Evolutionary conservation across 2,797 vertebrate genomes (phyloP).

Genomic region (Tragopan temminckii): DNA sequence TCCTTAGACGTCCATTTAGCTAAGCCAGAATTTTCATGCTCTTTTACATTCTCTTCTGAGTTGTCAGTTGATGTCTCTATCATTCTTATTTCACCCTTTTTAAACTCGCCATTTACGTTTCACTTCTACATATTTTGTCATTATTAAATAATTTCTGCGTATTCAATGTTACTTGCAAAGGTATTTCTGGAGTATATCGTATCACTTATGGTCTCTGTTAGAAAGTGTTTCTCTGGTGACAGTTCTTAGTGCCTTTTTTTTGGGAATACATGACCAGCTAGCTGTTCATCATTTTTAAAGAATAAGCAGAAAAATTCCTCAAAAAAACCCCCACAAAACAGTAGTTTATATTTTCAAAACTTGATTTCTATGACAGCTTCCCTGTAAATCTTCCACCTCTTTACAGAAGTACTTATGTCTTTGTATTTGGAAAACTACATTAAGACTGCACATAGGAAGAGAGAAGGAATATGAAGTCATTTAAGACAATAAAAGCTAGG

Average conservation of each 20-base stretch:
- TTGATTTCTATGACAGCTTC: background rate
- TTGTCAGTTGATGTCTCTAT: background rate
- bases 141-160: background rate
- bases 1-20: background rate
- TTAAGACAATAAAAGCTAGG: background rate
- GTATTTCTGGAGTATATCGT: rapidly evolving
- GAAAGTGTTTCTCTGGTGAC: background rate
- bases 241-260: background rate
- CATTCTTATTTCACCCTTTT: background rate
- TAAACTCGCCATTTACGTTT: background rate
- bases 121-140: background rate
- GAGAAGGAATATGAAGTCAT: background rate
- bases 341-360: background rate
- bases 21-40: background rate
- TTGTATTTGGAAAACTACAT: background rate
- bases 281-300: background rate
- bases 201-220: background rate
- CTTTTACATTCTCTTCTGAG: background rate
- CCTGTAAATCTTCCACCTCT: background rate
- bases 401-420: background rate
- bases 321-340: background rate
- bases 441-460: background rate
- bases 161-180: background rate
- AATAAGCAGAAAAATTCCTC: background rate
- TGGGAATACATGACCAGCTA: background rate